Conservation (phyloP, 1,140 invertebrate genomes). For the Pogonognathellus flavescens region DNA sequence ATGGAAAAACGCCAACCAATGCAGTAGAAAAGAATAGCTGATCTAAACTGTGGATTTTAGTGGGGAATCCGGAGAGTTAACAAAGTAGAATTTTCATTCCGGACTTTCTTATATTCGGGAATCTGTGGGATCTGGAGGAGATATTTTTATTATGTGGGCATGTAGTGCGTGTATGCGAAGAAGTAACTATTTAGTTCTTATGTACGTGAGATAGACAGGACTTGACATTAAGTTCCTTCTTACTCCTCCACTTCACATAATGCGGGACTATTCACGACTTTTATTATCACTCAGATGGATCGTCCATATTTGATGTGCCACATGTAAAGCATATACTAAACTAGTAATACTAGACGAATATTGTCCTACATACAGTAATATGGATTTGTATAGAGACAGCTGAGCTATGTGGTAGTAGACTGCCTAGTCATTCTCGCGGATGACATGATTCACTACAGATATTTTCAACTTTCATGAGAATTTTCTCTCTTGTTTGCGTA, state of each 20-base stretch:
- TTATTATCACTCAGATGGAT: slow-evolving; percentile 31
- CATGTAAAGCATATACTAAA: too few relatives aligned
- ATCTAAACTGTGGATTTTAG: background rate
- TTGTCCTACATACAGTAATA: too few relatives aligned
- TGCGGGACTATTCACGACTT: slow-evolving; percentile 6
- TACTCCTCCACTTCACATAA: slow-evolving; percentile 21
- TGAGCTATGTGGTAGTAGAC: too few relatives aligned
- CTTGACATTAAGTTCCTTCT: slow-evolving; percentile 36
- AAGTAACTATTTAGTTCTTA: slow-evolving; percentile 17
- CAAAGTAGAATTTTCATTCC: slow-evolving; percentile 11
- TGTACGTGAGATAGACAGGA: background rate
- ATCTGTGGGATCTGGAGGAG: background rate
- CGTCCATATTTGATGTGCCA: slow-evolving; percentile 22
- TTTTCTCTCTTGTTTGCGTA: background rate
- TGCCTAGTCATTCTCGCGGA: background rate
- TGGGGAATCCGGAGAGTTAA: background rate
- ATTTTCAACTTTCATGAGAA: background rate
- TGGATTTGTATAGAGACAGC: background rate
- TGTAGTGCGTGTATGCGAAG: background rate
- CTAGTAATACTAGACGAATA: too few relatives aligned
- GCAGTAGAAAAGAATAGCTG: background rate
- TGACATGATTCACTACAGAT: background rate
- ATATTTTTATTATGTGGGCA: background rate
- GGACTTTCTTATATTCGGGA: too few relatives aligned
- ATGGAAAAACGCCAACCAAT: slow-evolving; percentile 24